These are phyloP conservation scores for Magallana nippona DNA, from an alignment of 2,888 invertebrate species.

Conservation along the genomic window DNA sequence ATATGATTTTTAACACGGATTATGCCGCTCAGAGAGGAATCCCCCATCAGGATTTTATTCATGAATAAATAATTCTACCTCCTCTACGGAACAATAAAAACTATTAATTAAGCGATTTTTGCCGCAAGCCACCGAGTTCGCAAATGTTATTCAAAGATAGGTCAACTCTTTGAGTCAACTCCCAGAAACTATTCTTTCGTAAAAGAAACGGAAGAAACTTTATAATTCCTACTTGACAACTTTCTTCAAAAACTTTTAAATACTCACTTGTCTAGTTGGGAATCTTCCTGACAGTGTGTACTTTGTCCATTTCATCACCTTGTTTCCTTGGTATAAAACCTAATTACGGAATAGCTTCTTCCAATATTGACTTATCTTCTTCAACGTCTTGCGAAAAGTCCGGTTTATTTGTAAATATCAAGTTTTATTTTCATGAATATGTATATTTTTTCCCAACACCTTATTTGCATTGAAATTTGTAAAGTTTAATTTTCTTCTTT, in stretches of 20 bases:
- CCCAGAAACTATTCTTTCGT: too few species aligned
- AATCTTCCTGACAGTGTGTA: background rate
- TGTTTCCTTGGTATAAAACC: background rate
- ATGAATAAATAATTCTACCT: background rate
- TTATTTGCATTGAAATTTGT: background rate
- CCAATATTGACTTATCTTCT: constrained; percentile 22
- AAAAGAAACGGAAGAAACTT: background rate
- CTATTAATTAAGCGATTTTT: background rate
- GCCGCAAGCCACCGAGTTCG: too few species aligned
- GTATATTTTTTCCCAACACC: background rate
- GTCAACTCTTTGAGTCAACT: too few species aligned
- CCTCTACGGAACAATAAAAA: background rate
- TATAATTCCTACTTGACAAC: background rate
- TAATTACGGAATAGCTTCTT: constrained; percentile 4
- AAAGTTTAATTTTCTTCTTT: background rate
- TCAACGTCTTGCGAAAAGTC: background rate
- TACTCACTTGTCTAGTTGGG: background rate
- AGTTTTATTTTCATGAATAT: background rate
- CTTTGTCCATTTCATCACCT: background rate
- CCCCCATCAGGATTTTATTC: background rate
- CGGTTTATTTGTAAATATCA: background rate
- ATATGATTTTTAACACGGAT: background rate
- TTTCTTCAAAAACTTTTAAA: background rate
- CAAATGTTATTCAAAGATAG: background rate
- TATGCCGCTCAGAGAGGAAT: background rate